Conservation (phyloP, 2,113 vertebrate species). For the Rutilus rutilus region DNA sequence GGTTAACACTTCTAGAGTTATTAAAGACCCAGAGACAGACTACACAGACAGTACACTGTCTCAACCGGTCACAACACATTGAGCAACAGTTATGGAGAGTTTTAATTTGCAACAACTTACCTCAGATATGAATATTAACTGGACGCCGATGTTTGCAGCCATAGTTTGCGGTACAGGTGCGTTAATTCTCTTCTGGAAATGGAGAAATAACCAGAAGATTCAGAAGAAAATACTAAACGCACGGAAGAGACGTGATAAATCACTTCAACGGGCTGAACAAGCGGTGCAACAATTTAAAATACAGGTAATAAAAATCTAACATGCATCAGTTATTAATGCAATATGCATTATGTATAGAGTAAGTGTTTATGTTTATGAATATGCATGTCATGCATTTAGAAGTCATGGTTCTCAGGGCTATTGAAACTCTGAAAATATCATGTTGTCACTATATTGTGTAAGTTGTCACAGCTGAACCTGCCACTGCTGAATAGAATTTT, state of each 20-base stretch:
- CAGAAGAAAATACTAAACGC: constrained; percentile 64
- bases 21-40: background rate
- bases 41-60: background rate
- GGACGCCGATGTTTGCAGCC: constrained; percentile 26
- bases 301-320: constrained; percentile 56
- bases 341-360: background rate
- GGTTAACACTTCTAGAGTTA: background rate
- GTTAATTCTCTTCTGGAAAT: constrained; percentile 54
- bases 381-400: background rate
- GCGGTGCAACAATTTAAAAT: constrained; percentile 62
- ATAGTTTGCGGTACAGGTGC: constrained; percentile 53
- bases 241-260: constrained; percentile 53
- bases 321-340: background rate
- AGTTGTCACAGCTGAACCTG: background rate
- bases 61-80: background rate
- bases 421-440: background rate
- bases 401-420: too few species aligned
- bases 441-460: background rate
- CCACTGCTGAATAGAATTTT: background rate
- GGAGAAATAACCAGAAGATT: background rate
- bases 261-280: constrained; percentile 62
- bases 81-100: background rate
- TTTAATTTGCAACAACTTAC: background rate
- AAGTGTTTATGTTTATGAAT: background rate
- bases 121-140: constrained; percentile 23